These are phyloP conservation scores for Drosophila pseudoananassae DNA, from an alignment of 1,140 invertebrate genomes.

Conservation along the genomic window DNA sequence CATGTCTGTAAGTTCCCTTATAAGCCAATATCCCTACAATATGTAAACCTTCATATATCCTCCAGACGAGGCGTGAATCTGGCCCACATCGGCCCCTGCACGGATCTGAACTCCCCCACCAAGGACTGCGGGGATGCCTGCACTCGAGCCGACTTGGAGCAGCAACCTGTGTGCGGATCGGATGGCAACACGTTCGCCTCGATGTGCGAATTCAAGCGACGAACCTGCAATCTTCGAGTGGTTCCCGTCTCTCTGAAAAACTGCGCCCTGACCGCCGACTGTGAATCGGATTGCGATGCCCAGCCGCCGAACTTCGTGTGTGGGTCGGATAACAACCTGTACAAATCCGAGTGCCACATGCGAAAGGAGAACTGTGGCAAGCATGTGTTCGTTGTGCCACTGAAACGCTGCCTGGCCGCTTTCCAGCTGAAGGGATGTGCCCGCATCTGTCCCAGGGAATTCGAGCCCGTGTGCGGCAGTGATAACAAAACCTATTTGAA, in stretches of 20 bases:
- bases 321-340: conserved; percentile 95
- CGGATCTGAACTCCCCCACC: conserved; percentile 88
- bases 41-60: background rate
- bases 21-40: background rate
- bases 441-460: conserved; percentile 92
- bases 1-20: conserved; percentile 89
- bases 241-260: conserved; percentile 91
- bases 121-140: conserved; percentile 90
- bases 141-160: conserved; percentile 87
- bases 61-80: conserved; percentile 92
- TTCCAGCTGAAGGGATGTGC: conserved; percentile 94
- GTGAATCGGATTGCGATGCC: conserved; percentile 89
- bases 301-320: conserved; percentile 93
- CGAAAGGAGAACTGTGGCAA: conserved; percentile 95
- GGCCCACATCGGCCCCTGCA: conserved; percentile 94
- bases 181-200: conserved; percentile 96
- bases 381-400: conserved; percentile 94
- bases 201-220: conserved; percentile 92
- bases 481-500: conserved; percentile 96
- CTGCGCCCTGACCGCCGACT: conserved; percentile 92
- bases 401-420: conserved; percentile 92
- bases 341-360: conserved; percentile 97
- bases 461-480: conserved; percentile 95
- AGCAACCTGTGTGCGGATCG: conserved; percentile 93
- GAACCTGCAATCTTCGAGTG: conserved; percentile 93